Conservation (phyloP, 2,888 invertebrate genomes). For the Trichopria drosophilae region DNA sequence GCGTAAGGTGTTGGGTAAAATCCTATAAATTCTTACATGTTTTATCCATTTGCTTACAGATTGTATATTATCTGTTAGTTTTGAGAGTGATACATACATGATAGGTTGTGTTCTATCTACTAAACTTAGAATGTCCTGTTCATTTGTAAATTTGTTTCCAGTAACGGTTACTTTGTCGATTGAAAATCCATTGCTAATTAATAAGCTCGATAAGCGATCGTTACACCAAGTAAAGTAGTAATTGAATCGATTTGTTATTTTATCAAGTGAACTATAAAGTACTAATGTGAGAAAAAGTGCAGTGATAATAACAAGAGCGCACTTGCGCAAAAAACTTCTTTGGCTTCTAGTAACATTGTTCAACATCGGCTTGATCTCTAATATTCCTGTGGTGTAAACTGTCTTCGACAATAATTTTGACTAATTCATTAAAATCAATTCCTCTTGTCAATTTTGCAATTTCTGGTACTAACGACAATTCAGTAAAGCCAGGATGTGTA, state of each 20-base stretch:
- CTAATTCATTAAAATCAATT: slow-evolving; percentile 15
- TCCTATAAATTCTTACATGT: slow-evolving; percentile 20
- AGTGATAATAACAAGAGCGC: slow-evolving; percentile 18
- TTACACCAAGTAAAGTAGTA: slow-evolving; percentile 21
- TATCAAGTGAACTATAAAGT: slow-evolving; percentile 20
- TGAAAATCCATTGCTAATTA: slow-evolving; percentile 20
- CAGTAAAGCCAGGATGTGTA: slow-evolving; percentile 21
- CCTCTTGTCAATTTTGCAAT: slow-evolving; percentile 16
- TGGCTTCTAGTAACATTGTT: slow-evolving; percentile 19
- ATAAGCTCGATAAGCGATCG: slow-evolving; percentile 17
- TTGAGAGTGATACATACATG: slow-evolving; percentile 21
- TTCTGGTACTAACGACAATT: slow-evolving; percentile 15
- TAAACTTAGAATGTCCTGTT: slow-evolving; percentile 19
- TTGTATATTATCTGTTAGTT: slow-evolving; percentile 18
- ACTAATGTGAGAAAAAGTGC: slow-evolving; percentile 20
- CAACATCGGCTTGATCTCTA: slow-evolving; percentile 16
- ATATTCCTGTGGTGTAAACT: slow-evolving; percentile 17
- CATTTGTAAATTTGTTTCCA: slow-evolving; percentile 19
- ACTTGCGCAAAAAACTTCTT: slow-evolving; percentile 19
- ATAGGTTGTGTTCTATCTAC: slow-evolving; percentile 18
- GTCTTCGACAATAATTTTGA: slow-evolving; percentile 16
- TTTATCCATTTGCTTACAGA: slow-evolving; percentile 18
- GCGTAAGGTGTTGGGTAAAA: slow-evolving; percentile 16
- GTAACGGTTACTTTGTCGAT: slow-evolving; percentile 16
- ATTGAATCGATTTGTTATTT: slow-evolving; percentile 21